Percentiles rank a stretch among this genome's conserved stretches.
These are phyloP conservation scores for Cryptotis parvus DNA, from an alignment of 2,113 vertebrate species.

Conservation along the genomic window DNA sequence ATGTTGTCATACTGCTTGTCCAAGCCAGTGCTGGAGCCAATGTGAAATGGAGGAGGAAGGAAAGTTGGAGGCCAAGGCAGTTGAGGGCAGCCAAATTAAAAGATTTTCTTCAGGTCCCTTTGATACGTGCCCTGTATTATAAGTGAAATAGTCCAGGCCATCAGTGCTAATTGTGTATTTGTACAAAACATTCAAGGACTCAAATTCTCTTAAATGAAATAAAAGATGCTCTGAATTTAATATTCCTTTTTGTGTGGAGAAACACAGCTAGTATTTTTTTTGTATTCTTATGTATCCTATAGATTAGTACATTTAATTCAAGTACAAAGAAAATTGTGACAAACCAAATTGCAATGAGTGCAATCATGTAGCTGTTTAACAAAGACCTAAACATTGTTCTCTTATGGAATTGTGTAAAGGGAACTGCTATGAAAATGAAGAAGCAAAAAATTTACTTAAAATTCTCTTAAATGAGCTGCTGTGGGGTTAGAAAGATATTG, in stretches of 20 bases:
- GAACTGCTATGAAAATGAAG: not conserved
- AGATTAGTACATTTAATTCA: conserved; percentile 31
- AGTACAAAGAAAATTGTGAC: not conserved
- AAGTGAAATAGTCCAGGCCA: not conserved
- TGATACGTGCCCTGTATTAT: not conserved
- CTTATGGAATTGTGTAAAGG: not conserved
- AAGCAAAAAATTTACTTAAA: not conserved
- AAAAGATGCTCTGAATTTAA: not conserved
- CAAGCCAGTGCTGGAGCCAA: conserved; percentile 51
- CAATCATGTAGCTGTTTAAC: not conserved
- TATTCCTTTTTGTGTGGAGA: conserved; percentile 44
- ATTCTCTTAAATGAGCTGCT: not conserved
- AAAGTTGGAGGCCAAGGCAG: conserved; percentile 8
- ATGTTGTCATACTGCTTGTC: conserved; percentile 44
- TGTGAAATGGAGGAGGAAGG: not conserved
- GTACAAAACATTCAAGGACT: not conserved
- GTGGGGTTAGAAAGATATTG: not conserved
- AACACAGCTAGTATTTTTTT: not conserved
- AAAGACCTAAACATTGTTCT: conserved; percentile 12
- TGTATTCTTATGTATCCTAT: not conserved
- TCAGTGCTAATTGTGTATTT: not conserved
- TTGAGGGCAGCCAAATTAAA: not conserved
- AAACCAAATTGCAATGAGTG: not conserved
- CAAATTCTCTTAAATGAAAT: conserved; percentile 12
- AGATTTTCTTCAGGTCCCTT: not conserved